Percentiles rank a stretch among this genome's conserved stretches.
phyloP scores from a whole-genome alignment of 2,113 vertebrate species.

The Misgurnus mizolepis region DNA sequence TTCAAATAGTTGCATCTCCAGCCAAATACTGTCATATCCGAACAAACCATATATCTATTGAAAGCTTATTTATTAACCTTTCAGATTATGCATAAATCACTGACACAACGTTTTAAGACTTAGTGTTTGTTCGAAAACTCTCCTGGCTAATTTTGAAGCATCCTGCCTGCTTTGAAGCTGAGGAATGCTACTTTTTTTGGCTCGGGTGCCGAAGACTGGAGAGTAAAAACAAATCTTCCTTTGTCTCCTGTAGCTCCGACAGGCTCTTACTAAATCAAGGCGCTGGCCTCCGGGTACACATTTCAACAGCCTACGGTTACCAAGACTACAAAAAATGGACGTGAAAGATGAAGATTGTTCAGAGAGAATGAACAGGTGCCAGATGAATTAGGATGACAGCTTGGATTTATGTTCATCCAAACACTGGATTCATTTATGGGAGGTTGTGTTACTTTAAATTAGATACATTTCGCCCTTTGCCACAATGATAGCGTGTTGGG shows the following conservation, averaged over 20 bases:
- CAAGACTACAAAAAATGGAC: conserved; percentile 22
- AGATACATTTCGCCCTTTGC: too few relatives aligned
- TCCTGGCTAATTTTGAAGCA: conserved; percentile 48
- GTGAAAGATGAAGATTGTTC: not conserved
- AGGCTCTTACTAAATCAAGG: conserved; percentile 44
- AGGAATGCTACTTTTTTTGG: conserved; percentile 57
- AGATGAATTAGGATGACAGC: not conserved
- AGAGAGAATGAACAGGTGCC: conserved; percentile 31
- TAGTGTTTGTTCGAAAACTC: not conserved
- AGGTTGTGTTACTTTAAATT: too few relatives aligned
- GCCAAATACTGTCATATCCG: too few relatives aligned
- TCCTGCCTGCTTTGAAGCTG: conserved; percentile 44
- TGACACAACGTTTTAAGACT: too few relatives aligned
- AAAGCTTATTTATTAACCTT: too few relatives aligned
- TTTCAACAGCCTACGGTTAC: conserved; percentile 38
- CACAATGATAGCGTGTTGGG: too few relatives aligned
- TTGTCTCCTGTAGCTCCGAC: conserved; percentile 45
- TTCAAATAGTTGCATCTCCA: too few relatives aligned
- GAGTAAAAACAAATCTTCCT: conserved; percentile 41
- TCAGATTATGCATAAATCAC: too few relatives aligned
- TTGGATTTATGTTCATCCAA: not conserved
- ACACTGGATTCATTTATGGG: not conserved
- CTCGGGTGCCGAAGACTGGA: not conserved
- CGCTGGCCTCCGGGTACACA: conserved; percentile 32
- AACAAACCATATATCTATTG: too few relatives aligned